Base-by-base conservation (phyloP, 2,888 invertebrate species). In the Leuctra nigra region DNA sequence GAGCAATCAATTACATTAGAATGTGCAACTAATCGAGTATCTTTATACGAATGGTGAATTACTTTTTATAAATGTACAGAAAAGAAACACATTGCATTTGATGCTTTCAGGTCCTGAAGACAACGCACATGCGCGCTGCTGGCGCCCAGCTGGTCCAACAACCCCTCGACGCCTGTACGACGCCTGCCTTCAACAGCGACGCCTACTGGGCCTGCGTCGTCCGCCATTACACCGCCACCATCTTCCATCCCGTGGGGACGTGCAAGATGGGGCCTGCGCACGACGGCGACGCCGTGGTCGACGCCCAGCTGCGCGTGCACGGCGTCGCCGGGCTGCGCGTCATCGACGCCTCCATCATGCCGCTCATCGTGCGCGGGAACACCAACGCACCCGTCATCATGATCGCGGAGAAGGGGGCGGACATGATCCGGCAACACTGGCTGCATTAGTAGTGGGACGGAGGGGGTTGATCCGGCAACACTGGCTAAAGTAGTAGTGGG, bases 171-270 rank as follows among this genome's bases (percentile, higher is more conserved):
- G 79, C 78, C 25, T 86, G 86, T 67, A 67, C 70, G 4, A 67
- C 71, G 1, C 73, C 76, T 57, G 64, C 69, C 33, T 84, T 83
- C 72, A 83, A 80, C 38, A 75, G 77, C 0, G 78, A 83, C 63
- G 78, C 78, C 4, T 87, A 87, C 68, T 84, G 84, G 75, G 74
- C 72, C 4, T 87, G 87, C 66, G 66, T 84, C 2, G 72, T 79
- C 0, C 79, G 74, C 61, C 77, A 81, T 39, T 85, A 86, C 64
- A 87, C 87, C 0, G 72, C 79, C 0, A 87, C 86, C 1, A 82
- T 87, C 57, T 86, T 73, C 65, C 85, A 86, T 71, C 84, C 82
- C 1, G 80, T 78, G 16, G 82, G 84, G 0, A 84, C 84, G 0
- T 83, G 83, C 67, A 84, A 83, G 68, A 86, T 85, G 84, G 84